A percentile compares a stretch with the other conserved stretches of the same genome.
Conservation (phyloP, 1,140 invertebrate species). For the Caligus rogercresseyi region DNA sequence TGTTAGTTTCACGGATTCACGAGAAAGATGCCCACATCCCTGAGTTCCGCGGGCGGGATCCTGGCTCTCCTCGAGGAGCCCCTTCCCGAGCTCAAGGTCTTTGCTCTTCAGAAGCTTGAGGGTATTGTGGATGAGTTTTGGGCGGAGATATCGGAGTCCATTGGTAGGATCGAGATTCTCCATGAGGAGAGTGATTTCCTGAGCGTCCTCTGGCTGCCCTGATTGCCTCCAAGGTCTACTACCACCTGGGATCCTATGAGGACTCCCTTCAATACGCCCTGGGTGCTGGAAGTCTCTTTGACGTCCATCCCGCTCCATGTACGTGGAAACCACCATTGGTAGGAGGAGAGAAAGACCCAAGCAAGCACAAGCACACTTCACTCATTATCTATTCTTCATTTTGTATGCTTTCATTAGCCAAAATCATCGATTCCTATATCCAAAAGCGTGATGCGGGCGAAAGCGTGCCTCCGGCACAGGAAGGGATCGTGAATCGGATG, state of each 20-base stretch:
- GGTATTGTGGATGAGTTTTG: slow-evolving; percentile 92
- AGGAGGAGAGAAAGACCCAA: no score
- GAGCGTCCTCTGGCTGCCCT: slow-evolving; percentile 80
- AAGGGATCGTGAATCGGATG: slow-evolving; percentile 36
- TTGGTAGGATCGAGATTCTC: slow-evolving; percentile 91
- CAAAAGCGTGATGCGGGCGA: slow-evolving; percentile 3
- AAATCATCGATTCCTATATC: slow-evolving; percentile 15
- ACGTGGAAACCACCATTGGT: slow-evolving; percentile 87
- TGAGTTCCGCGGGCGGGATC: slow-evolving; percentile 52
- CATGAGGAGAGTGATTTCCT: slow-evolving; percentile 70
- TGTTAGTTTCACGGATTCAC: background rate
- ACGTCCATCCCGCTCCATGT: slow-evolving; percentile 83
- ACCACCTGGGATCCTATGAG: slow-evolving; percentile 88
- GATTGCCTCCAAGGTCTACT: slow-evolving; percentile 95
- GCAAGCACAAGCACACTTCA: background rate
- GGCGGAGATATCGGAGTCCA: slow-evolving; percentile 94
- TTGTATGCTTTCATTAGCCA: slow-evolving; percentile 10
- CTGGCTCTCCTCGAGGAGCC: slow-evolving; percentile 87
- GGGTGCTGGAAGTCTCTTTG: slow-evolving; percentile 76
- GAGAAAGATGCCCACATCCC: background rate
- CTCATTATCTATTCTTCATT: background rate
- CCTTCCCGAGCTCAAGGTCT: slow-evolving; percentile 75
- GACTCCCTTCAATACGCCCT: slow-evolving; percentile 85
- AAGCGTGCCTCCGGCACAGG: slow-evolving; percentile 81
- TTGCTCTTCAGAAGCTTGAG: slow-evolving; percentile 62